These are phyloP conservation scores for Deroplatys truncata DNA, from an alignment of 2,888 invertebrate species.

Conservation along the genomic window DNA sequence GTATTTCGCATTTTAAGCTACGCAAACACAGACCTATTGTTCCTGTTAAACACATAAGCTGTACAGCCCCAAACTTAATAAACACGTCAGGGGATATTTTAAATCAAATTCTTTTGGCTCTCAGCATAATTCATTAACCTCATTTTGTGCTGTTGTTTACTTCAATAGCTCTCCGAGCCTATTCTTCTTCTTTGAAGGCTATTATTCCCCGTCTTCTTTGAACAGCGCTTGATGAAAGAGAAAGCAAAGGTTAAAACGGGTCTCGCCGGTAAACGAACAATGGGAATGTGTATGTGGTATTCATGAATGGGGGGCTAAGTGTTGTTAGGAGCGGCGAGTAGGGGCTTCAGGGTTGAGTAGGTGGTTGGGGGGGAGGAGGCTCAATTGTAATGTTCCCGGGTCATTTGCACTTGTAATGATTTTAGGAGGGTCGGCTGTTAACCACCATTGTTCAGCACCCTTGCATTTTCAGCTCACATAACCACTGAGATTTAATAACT, in stretches of 20 bases:
- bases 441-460: background rate
- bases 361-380: background rate
- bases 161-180: background rate
- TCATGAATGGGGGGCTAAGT: constrained; percentile 17
- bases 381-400: constrained; percentile 17
- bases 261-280: constrained; percentile 5
- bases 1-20: background rate
- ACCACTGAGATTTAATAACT: background rate
- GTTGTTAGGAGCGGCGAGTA: constrained; percentile 5
- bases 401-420: constrained; percentile 18
- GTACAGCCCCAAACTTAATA: background rate
- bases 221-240: background rate
- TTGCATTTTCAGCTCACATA: background rate
- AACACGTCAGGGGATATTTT: background rate
- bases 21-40: background rate
- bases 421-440: constrained; percentile 3
- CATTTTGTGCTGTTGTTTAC: constrained; percentile 6
- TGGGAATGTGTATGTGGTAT: constrained; percentile 6
- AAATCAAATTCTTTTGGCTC: background rate
- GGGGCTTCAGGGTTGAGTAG: background rate
- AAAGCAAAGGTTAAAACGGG: constrained; percentile 2
- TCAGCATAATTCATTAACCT: background rate
- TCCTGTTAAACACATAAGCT: background rate
- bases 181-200: constrained; percentile 14
- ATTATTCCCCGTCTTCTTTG: constrained; percentile 8